A percentile compares a stretch with the other conserved stretches of the same genome.
Evolutionary conservation across 2,113 vertebrate genomes (phyloP).

Genomic region (Aythya baeri): DNA sequence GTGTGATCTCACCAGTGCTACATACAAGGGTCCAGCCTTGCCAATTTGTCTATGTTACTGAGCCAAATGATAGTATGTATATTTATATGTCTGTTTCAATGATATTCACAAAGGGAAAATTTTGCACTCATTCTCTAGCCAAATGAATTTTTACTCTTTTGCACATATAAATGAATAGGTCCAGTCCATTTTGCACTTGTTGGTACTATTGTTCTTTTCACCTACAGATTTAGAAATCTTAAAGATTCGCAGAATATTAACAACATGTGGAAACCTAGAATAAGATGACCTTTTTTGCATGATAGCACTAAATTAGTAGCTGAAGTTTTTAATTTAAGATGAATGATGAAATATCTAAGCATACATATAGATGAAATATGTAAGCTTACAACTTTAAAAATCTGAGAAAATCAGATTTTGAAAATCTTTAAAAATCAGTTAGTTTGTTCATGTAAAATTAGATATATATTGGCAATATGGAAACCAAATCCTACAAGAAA

Average conservation of each 20-base stretch:
- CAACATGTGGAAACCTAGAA: not conserved
- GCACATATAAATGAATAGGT: not conserved
- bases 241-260: not conserved
- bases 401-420: not conserved
- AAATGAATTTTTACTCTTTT: not conserved
- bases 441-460: not conserved
- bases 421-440: not conserved
- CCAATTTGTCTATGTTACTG: not conserved
- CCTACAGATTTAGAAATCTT: not conserved
- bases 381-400: not conserved
- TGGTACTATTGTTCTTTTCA: not conserved
- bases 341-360: not conserved
- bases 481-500: not conserved
- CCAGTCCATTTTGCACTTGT: not conserved
- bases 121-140: not conserved
- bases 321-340: not conserved
- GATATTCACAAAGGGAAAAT: not conserved
- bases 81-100: not conserved
- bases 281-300: not conserved
- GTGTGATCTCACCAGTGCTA: not conserved
- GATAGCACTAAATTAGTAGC: not conserved
- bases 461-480: not conserved
- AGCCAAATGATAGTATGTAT: not conserved
- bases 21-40: not conserved
- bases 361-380: rapidly evolving